Base-by-base conservation (phyloP, 2,888 invertebrate genomes). In the Archaeoteleia sp. region DNA sequence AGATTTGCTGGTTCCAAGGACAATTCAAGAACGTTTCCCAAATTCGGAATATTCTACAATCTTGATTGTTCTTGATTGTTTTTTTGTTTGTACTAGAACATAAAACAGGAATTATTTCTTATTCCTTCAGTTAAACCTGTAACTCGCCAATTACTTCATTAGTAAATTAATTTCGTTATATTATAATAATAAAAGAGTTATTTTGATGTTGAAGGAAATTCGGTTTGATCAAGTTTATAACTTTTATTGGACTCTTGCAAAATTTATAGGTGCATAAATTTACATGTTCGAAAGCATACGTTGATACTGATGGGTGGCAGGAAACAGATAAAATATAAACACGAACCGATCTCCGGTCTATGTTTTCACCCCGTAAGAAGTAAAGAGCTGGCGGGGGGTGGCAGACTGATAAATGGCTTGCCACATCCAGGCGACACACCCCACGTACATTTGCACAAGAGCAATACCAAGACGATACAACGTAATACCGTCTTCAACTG, bases 341-440 rank as follows among this genome's bases (percentile, higher is more conserved):
- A 66, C 8, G 53, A 48, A 30, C 73, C 73, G 72, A 77, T 76
- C 70, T 70, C 48, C 60, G 72, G 63, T 49, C 71, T 70, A 66
- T 72, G 69, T 71, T 75, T 73, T 72, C 67, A 48, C 61, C 53
- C 54, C 48, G 57, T 67, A 72, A 74, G 72, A 74, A 74, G 71
- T 62, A 65, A 65, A 45, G 42, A 60, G 68, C 66, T 55, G 58
- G 54, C 54, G 45, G 40, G 58, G 57, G 67, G 72, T 65, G 69
- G 29, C 30, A 27, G 39, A 14, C 73, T 81, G 78, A 80, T 73
- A 80, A 82, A 82, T 81, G 75, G 78, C 78, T 80, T 80, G 82
- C 76, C 80, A 79, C 77, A 75, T 75, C 66, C 80, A 78, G 77
- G 66, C 78, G 72, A 75, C 74, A 72, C 71, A 71, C 69, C 69